These are phyloP conservation scores for Oreohelix idahoensis DNA, from an alignment of 1,140 invertebrate species.

Conservation along the genomic window DNA sequence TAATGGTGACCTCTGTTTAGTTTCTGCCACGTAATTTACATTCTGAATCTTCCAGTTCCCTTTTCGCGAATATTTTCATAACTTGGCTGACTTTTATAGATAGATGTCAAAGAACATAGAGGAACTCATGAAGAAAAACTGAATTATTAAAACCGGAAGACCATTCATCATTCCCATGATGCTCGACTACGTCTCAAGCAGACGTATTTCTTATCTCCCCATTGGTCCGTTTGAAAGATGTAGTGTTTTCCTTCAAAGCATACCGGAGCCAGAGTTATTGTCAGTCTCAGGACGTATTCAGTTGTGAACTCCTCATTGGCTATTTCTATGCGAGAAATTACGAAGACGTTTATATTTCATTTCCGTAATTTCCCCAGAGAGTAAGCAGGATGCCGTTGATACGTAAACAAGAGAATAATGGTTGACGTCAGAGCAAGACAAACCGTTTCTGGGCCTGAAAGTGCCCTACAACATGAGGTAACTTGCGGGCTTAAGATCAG, in stretches of 20 bases:
- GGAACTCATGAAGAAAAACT: not conserved
- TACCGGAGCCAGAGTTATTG: not conserved
- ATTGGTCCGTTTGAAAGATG: slow-evolving; percentile 4
- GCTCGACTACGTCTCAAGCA: not conserved
- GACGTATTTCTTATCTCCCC: not conserved
- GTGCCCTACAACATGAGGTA: too few species aligned
- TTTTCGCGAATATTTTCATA: too few species aligned
- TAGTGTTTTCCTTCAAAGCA: not conserved
- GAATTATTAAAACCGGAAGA: slow-evolving; percentile 7
- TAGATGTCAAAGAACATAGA: too few species aligned
- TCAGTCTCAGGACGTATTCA: not conserved
- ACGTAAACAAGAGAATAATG: not conserved
- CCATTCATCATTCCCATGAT: not conserved
- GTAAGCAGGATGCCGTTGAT: not conserved
- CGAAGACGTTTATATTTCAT: not conserved
- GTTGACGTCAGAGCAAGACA: not conserved
- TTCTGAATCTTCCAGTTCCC: too few species aligned
- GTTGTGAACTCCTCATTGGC: not conserved
- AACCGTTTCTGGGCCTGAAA: not conserved
- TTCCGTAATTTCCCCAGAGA: slow-evolving; percentile 6
- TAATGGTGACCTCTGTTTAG: too few species aligned
- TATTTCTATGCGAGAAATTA: not conserved
- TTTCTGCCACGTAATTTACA: too few species aligned
- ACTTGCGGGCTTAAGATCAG: too few species aligned
- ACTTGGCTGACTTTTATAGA: too few species aligned